These are phyloP conservation scores for Polypterus senegalus DNA, from an alignment of 2,113 vertebrate genomes.

Conservation along the genomic window DNA sequence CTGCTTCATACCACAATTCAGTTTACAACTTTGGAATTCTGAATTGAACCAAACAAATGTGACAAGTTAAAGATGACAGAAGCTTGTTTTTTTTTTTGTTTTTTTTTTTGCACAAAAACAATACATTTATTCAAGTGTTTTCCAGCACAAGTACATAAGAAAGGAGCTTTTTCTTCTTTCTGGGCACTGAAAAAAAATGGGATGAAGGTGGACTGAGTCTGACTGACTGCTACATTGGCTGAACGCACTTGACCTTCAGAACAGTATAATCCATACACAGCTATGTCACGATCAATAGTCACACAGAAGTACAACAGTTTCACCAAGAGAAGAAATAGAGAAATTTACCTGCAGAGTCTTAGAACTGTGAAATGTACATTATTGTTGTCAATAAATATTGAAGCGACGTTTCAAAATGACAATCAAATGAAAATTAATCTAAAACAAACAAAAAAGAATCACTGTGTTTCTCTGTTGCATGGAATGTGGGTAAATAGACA, in stretches of 20 bases:
- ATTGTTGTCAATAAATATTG: slow-evolving; percentile 74
- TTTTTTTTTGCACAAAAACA: slow-evolving; percentile 72
- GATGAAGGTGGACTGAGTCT: slow-evolving; percentile 63
- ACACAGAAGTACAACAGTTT: slow-evolving; percentile 68
- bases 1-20: too few relatives aligned
- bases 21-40: too few relatives aligned
- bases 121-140: slow-evolving; percentile 99
- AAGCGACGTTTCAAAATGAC: slow-evolving; percentile 49
- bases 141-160: slow-evolving; percentile 97
- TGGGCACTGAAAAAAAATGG: slow-evolving; percentile 77
- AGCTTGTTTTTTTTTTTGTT: slow-evolving; percentile 29
- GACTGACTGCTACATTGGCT: slow-evolving; percentile 87
- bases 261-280: slow-evolving; percentile 66
- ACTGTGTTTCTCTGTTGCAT: slow-evolving; percentile 47
- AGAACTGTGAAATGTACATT: slow-evolving; percentile 68
- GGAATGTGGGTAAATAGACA: slow-evolving; percentile 71
- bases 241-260: slow-evolving; percentile 69
- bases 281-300: slow-evolving; percentile 78
- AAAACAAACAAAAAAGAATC: slow-evolving; percentile 35
- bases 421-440: slow-evolving; percentile 2
- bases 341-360: slow-evolving; percentile 42
- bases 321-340: slow-evolving; percentile 30
- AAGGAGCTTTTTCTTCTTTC: slow-evolving; percentile 78
- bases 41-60: not conserved
- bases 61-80: slow-evolving; percentile 23